A percentile compares a stretch with the other conserved stretches of the same genome.
Conservation (phyloP, 1,140 invertebrate genomes). For the Drosophila kepulauana region DNA sequence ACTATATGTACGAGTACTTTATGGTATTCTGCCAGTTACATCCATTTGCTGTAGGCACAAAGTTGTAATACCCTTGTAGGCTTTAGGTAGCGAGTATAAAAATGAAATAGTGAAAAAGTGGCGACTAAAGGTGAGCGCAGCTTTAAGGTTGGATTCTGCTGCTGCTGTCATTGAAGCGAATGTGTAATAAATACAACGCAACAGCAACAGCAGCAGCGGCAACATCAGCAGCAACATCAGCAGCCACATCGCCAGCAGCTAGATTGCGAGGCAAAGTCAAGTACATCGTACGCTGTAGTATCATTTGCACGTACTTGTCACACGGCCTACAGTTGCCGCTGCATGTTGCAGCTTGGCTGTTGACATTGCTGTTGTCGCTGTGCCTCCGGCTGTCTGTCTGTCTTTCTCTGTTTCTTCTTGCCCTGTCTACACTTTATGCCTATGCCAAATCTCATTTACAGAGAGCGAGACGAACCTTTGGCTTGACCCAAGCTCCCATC, state of each 20-base stretch:
- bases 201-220: no score
- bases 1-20: no score
- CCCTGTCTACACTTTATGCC: no score
- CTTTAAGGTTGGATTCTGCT: slow-evolving; percentile 36
- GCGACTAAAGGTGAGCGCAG: slow-evolving; percentile 22
- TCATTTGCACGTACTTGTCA: slow-evolving; percentile 83
- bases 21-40: no score
- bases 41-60: no score
- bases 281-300: slow-evolving; percentile 80
- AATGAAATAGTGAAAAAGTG: not conserved
- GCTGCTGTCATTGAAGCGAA: slow-evolving; percentile 44
- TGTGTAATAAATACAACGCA: slow-evolving; percentile 76
- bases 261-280: slow-evolving; percentile 64
- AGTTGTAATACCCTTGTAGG: no score
- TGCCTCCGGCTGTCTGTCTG: slow-evolving; percentile 14
- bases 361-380: slow-evolving; percentile 49
- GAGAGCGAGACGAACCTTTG: not conserved
- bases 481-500: slow-evolving; percentile 21
- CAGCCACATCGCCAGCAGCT: slow-evolving; percentile 33
- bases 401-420: not conserved
- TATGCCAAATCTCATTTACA: no score
- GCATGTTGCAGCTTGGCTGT: slow-evolving; percentile 29
- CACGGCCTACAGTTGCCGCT: slow-evolving; percentile 50
- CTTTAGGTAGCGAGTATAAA: not conserved
- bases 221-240: slow-evolving; percentile 27